Evolutionary conservation across 2,113 vertebrate species (phyloP).

Genomic region (Piaya cayana): DNA sequence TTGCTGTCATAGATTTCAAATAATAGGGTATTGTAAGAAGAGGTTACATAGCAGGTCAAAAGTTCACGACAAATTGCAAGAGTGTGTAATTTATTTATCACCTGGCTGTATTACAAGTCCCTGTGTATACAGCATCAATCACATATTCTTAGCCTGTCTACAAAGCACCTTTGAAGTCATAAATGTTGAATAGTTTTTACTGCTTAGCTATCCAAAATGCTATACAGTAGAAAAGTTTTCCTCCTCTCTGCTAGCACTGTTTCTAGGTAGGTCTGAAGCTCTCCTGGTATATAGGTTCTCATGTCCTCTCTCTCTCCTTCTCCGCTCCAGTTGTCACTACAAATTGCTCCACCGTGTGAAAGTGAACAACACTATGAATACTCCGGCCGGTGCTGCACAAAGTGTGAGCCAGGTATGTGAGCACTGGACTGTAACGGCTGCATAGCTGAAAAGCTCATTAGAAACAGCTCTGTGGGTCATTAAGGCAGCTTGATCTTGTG

Average conservation of each 20-base stretch:
- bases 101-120: background rate
- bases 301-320: background rate
- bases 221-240: background rate
- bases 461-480: background rate
- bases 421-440: background rate
- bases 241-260: background rate
- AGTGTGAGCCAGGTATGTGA: slow-evolving; percentile 78
- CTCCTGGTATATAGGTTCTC: background rate
- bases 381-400: slow-evolving; percentile 72
- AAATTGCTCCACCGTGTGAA: slow-evolving; percentile 45
- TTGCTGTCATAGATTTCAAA: background rate
- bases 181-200: background rate
- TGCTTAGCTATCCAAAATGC: background rate
- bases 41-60: background rate
- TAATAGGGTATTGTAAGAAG: background rate
- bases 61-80: background rate
- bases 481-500: background rate
- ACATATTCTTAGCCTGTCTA: background rate
- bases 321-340: slow-evolving; percentile 65
- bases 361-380: slow-evolving; percentile 70
- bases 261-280: background rate
- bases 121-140: background rate
- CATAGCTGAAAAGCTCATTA: background rate
- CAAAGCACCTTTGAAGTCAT: background rate
- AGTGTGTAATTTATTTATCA: background rate